A percentile compares a stretch with the other conserved stretches of the same genome.
phyloP scores from a whole-genome alignment of 2,888 invertebrate genomes.

The Lamproptera curius region DNA sequence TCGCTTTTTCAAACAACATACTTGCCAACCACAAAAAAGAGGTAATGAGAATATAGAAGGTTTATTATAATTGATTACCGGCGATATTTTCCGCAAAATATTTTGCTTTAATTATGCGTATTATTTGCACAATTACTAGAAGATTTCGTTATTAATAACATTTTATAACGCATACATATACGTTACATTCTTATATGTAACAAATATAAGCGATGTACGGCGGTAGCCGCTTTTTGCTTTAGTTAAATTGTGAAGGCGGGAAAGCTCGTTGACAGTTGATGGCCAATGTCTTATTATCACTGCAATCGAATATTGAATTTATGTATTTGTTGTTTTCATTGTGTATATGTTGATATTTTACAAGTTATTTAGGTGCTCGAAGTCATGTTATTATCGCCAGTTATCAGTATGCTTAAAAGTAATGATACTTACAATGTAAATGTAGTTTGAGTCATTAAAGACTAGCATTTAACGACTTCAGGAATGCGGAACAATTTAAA shows the following conservation, averaged over 20 bases:
- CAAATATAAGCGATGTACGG: no score
- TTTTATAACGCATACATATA: no score
- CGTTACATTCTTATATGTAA: no score
- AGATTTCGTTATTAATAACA: no score
- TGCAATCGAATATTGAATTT: slow-evolving; percentile 4
- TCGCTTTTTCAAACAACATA: no score
- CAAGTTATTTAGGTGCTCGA: background rate
- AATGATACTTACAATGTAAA: background rate
- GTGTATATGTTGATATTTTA: no score
- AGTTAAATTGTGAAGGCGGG: slow-evolving; percentile 14
- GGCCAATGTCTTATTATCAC: slow-evolving; percentile 19
- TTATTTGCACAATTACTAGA: no score
- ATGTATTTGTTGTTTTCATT: slow-evolving; percentile 10
- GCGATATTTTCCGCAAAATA: no score
- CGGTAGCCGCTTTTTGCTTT: slow-evolving; percentile 6
- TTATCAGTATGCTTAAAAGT: background rate
- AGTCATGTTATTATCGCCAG: background rate
- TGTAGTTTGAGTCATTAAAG: background rate
- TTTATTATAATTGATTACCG: no score
- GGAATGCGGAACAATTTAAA: slow-evolving; percentile 13
- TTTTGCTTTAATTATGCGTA: no score
- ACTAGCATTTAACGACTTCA: slow-evolving; percentile 5
- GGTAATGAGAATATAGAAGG: no score
- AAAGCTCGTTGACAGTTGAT: slow-evolving; percentile 19
- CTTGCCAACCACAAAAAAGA: no score